Evolutionary conservation across 1,140 invertebrate species (phyloP), one percentile per base, ranked within the genome.

Genomic region (Drosophila pallidifrons): DNA sequence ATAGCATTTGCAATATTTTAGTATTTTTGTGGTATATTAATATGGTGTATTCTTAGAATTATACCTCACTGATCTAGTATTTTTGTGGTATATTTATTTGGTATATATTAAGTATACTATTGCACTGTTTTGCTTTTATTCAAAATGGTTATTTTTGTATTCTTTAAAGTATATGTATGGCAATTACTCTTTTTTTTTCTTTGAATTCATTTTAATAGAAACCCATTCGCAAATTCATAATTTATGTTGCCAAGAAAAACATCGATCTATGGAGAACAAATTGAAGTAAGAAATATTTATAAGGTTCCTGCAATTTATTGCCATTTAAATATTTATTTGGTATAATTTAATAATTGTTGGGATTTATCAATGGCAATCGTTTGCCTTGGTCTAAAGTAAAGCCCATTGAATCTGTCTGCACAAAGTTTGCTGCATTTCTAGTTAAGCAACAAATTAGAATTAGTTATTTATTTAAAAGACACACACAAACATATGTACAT

Each of bases 401-500:
- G 5, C 41, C 11, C 41, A 43, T 43, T 43, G 41, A 13, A 43
- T 60, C 59, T 25, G 57, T 8, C 55, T 20, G 16, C 35, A 51
- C 41, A 28, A 38, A 38, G 7, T 43, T 55, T 64, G 41, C 32
- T 4, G 32, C 46, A 59, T 8, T 13, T 35, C 28, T 67, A 49
- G 65, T 54, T 67, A 45, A 43, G 28, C 35, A 41, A 54, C 3
- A 73, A 73, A 68, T 73, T 67, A 41, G 35, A 59, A 38, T 47
- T 59, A 73, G 35, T 67, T 67, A 73, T 68, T 73, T 73, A 60
- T 73, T 73, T 73, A 63, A 49, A 51, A 63, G 28, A 6, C 13
- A 25, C 20, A 35, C n/a, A 60, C 38, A 47, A 16, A 60, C 35
- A 30, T 46, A 59, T 25, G 41, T 30, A 60, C n/a, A n/a, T n/a